Evolutionary conservation across 2,113 vertebrate genomes (phyloP).

Genomic region (Eolophus roseicapilla): DNA sequence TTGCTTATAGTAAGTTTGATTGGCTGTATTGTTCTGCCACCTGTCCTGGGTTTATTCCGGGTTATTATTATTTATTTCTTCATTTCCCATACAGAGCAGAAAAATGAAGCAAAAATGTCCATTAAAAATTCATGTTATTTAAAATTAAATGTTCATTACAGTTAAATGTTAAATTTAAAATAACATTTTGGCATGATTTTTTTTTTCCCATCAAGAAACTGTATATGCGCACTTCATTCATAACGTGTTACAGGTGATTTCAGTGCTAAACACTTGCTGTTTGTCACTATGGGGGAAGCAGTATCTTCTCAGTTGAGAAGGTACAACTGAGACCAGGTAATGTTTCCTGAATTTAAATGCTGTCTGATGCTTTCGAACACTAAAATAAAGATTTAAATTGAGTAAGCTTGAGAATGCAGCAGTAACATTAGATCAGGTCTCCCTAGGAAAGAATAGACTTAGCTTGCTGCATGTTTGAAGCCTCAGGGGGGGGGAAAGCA

Average conservation of each 20-base stretch:
- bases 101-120: neutral
- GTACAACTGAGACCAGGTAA: neutral
- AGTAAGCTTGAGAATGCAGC: neutral
- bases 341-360: neutral
- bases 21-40: neutral
- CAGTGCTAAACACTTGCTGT: slow-evolving; percentile 8
- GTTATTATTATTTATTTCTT: neutral
- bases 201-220: neutral
- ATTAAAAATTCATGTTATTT: neutral
- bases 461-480: neutral
- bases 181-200: neutral
- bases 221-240: neutral
- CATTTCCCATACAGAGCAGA: neutral
- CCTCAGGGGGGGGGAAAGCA: neutral
- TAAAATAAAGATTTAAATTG: neutral
- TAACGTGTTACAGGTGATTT: neutral
- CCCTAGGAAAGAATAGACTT: neutral
- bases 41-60: neutral
- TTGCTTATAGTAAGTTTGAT: neutral
- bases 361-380: neutral
- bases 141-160: neutral
- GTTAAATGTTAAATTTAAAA: neutral
- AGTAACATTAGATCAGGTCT: neutral
- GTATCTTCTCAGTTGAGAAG: neutral
- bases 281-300: neutral